A percentile compares a stretch with the other conserved stretches of the same genome.
Conservation (phyloP, 2,113 vertebrate genomes). For the Microtus pennsylvanicus region DNA sequence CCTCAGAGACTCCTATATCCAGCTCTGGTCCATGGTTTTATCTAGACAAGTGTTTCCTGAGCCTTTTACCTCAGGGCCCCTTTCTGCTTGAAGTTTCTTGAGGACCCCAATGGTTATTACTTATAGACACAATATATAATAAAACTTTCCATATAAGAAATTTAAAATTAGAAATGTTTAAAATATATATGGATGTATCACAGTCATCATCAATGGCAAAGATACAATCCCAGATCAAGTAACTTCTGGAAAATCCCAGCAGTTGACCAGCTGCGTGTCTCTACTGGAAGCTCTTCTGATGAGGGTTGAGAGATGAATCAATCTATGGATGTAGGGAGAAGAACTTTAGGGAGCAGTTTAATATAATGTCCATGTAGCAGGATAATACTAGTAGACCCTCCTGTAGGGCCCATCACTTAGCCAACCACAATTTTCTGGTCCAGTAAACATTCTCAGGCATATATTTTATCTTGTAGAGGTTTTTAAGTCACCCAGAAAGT, state of each 20-base stretch:
- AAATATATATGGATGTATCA: neutral
- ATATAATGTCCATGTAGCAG: neutral
- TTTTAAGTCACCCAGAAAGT: neutral
- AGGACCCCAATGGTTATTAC: neutral
- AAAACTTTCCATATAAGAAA: neutral
- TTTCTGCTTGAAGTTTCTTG: neutral
- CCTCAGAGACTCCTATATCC: neutral
- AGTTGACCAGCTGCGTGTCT: neutral
- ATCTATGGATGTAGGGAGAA: neutral
- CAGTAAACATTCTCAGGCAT: neutral
- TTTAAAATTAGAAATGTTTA: neutral
- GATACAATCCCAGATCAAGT: neutral
- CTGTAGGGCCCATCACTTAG: neutral
- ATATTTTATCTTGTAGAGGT: neutral
- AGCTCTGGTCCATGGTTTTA: neutral
- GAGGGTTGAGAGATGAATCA: neutral
- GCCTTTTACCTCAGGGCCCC: neutral
- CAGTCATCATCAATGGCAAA: neutral
- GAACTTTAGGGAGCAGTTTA: neutral
- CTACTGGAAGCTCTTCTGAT: neutral
- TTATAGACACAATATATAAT: neutral
- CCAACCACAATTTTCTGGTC: neutral
- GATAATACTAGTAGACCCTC: neutral
- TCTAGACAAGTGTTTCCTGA: neutral
- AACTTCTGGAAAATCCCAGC: neutral